Evolutionary conservation across 2,113 vertebrate species (phyloP).

Genomic region (Benitochromis conjunctus): DNA sequence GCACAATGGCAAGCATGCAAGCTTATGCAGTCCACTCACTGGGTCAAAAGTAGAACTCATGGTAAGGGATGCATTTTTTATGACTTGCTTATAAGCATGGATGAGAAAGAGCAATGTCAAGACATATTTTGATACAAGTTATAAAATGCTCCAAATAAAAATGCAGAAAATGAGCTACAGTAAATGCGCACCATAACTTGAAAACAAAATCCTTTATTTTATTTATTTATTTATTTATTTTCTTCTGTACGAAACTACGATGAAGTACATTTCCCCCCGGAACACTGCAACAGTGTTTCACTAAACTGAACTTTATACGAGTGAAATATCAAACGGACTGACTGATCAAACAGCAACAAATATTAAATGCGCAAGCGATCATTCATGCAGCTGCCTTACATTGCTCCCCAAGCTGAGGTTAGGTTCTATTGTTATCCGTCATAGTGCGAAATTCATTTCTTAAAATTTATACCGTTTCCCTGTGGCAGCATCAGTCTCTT

Average conservation of each 20-base stretch:
- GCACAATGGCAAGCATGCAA: not conserved
- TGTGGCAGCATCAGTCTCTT: not conserved
- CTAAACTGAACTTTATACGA: not conserved
- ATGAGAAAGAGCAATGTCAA: not conserved
- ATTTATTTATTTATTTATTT: not conserved
- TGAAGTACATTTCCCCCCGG: not conserved
- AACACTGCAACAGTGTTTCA: not conserved
- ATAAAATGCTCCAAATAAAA: not conserved
- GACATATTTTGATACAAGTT: not conserved
- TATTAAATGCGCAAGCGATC: not conserved
- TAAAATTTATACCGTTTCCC: not conserved
- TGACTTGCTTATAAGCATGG: constrained; percentile 7
- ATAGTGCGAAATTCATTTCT: not conserved
- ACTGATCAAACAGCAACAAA: constrained; percentile 32
- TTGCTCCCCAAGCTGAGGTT: not conserved
- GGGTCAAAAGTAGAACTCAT: constrained; percentile 33
- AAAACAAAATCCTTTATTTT: not conserved
- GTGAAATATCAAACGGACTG: constrained; percentile 32
- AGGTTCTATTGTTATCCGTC: not conserved
- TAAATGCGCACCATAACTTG: not conserved
- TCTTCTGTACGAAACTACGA: not conserved
- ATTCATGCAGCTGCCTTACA: not conserved
- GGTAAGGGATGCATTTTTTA: constrained; percentile 37
- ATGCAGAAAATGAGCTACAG: not conserved
- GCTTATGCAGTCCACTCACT: not conserved